phyloP scores from a whole-genome alignment of 1,140 invertebrate genomes.

The Meloidogyne chitwoodi region DNA sequence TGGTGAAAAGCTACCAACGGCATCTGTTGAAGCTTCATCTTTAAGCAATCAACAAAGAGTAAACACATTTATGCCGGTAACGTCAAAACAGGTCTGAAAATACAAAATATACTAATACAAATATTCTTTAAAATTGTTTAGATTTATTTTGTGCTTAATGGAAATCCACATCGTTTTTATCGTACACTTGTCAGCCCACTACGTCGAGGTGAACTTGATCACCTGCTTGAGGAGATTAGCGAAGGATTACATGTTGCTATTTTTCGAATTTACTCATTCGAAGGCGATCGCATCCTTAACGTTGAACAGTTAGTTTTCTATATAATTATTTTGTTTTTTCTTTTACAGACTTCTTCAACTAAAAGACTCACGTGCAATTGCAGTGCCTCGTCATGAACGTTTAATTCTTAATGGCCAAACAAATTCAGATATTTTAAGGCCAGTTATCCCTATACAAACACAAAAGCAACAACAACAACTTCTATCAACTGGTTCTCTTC shows the following conservation, averaged over 20 bases:
- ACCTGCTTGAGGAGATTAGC: constrained; percentile 38
- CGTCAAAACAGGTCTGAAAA: constrained; percentile 32
- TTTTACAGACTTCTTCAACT: constrained; percentile 25
- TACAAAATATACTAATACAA: not conserved
- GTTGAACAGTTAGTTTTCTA: constrained; percentile 26
- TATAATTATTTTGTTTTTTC: not conserved
- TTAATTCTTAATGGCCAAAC: constrained; percentile 24
- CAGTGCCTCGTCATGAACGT: constrained; percentile 40
- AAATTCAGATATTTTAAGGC: constrained; percentile 7
- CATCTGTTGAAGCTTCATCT: not conserved
- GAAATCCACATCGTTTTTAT: constrained; percentile 36
- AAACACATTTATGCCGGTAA: constrained; percentile 25
- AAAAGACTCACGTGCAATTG: constrained; percentile 43
- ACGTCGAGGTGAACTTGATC: constrained; percentile 26
- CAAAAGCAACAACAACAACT: not conserved
- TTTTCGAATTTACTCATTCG: constrained; percentile 38
- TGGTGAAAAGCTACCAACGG: not conserved
- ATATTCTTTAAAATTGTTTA: constrained; percentile 1
- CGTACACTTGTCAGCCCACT: constrained; percentile 39
- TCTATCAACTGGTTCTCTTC: not conserved
- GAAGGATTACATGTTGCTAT: constrained; percentile 42
- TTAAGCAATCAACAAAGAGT: not conserved
- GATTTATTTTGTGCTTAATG: constrained; percentile 47
- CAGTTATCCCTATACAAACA: not conserved
- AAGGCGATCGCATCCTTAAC: constrained; percentile 36